These are phyloP conservation scores for Coronaproctus castanopsis DNA, from an alignment of 2,888 invertebrate species.

Conservation along the genomic window DNA sequence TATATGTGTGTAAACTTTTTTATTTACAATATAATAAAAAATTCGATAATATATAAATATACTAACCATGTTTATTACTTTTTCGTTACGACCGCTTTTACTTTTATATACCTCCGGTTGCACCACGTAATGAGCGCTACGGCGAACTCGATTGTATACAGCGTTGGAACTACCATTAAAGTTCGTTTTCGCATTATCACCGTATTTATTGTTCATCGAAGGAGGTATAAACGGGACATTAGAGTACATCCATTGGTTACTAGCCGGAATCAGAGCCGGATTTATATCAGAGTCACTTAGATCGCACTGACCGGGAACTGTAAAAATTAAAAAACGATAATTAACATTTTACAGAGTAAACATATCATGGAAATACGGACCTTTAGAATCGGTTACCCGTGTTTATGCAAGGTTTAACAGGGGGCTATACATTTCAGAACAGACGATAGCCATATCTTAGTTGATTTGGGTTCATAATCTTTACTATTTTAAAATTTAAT, in stretches of 20 bases:
- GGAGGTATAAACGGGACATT: background rate
- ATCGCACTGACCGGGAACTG: background rate
- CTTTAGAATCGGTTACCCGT: no score
- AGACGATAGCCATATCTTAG: no score
- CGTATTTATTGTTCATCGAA: background rate
- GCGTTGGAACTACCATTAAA: constrained; percentile 7
- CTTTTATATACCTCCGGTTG: constrained; percentile 40
- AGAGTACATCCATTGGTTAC: background rate
- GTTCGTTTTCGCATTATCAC: background rate
- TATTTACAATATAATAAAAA: no score
- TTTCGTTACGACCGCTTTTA: constrained; percentile 45
- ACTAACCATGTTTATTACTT: constrained; percentile 53
- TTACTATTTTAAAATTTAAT: no score
- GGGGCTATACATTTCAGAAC: no score
- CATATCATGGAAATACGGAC: no score
- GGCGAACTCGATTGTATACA: constrained; percentile 12
- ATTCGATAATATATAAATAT: no score
- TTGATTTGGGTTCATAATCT: no score
- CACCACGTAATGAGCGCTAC: constrained; percentile 9
- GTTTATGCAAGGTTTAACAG: no score
- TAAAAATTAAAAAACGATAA: no score
- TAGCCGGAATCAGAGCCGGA: background rate
- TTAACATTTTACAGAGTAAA: no score
- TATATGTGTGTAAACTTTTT: no score
- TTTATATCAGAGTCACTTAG: background rate